These are phyloP conservation scores for Glomeris maerens DNA, from an alignment of 1,140 invertebrate genomes.

Conservation along the genomic window DNA sequence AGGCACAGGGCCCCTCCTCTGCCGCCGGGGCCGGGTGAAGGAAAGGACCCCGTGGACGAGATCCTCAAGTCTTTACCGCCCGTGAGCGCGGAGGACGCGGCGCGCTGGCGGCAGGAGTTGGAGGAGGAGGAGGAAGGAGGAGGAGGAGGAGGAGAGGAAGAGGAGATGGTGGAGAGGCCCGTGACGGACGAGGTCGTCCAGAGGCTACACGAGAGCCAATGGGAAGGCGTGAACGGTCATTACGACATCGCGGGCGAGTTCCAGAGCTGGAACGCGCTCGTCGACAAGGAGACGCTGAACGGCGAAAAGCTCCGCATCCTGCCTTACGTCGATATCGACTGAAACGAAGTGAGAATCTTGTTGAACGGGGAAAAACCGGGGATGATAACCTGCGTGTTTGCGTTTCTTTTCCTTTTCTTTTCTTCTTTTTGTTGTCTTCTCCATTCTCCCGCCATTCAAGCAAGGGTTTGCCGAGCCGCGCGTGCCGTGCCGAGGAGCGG, in stretches of 20 bases:
- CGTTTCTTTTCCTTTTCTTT: no score
- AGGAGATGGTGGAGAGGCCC: constrained; percentile 18
- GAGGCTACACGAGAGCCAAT: constrained; percentile 30
- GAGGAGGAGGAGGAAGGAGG: constrained; percentile 26
- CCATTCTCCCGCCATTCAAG: no score
- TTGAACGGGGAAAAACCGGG: no score
- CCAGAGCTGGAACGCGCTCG: constrained; percentile 67
- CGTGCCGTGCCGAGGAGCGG: no score
- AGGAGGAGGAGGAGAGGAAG: constrained; percentile 22
- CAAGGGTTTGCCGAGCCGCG: no score
- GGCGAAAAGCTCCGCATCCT: constrained; percentile 64
- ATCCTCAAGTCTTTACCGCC: constrained; percentile 46
- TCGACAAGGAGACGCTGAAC: constrained; percentile 48
- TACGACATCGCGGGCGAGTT: constrained; percentile 43
- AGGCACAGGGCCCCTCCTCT: constrained; percentile 6
- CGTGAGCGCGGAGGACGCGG: constrained; percentile 40
- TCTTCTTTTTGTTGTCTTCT: no score
- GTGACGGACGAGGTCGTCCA: constrained; percentile 31
- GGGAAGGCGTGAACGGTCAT: constrained; percentile 46
- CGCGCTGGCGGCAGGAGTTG: constrained; percentile 33
- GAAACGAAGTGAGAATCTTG: constrained; percentile 17
- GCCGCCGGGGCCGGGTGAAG: constrained; percentile 10
- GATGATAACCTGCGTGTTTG: no score
- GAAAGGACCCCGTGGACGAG: constrained; percentile 36
- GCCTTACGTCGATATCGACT: constrained; percentile 86